phyloP scores from a whole-genome alignment of 1,140 invertebrate genomes.

The Cardiocondyla obscurior region DNA sequence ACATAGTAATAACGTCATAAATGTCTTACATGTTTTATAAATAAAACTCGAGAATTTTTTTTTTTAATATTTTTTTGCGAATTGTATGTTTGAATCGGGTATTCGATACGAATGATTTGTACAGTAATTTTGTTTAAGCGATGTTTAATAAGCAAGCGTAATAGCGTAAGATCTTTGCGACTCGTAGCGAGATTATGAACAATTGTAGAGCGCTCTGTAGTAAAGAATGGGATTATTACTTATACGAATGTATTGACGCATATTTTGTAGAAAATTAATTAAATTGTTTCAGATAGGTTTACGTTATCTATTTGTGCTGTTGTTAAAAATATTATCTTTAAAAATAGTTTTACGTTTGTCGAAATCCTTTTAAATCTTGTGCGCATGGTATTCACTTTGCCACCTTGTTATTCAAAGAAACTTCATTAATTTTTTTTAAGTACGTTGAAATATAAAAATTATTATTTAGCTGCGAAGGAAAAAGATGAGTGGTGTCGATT shows the following conservation, averaged over 20 bases:
- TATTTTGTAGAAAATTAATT: slow-evolving; percentile 37
- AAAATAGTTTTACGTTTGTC: slow-evolving; percentile 1
- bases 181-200: slow-evolving; percentile 4
- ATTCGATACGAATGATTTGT: background rate
- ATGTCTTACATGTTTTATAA: background rate
- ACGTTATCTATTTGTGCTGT: background rate
- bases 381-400: background rate
- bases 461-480: background rate
- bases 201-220: background rate
- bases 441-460: too few species aligned
- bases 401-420: background rate
- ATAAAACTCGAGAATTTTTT: slow-evolving; percentile 15
- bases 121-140: background rate
- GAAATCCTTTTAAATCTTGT: background rate
- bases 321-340: too few species aligned
- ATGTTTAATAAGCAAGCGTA: background rate
- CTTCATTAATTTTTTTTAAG: too few species aligned
- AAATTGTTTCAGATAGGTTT: slow-evolving; percentile 14
- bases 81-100: background rate
- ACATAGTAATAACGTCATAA: background rate
- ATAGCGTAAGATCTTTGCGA: background rate
- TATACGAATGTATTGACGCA: background rate
- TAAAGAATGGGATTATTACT: background rate
- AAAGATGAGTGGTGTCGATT: background rate
- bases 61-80: background rate